Evolutionary conservation across 37 sponge, comb jelly and placozoan species (phyloP).

Genomic region (Theonella swinhoei): DNA sequence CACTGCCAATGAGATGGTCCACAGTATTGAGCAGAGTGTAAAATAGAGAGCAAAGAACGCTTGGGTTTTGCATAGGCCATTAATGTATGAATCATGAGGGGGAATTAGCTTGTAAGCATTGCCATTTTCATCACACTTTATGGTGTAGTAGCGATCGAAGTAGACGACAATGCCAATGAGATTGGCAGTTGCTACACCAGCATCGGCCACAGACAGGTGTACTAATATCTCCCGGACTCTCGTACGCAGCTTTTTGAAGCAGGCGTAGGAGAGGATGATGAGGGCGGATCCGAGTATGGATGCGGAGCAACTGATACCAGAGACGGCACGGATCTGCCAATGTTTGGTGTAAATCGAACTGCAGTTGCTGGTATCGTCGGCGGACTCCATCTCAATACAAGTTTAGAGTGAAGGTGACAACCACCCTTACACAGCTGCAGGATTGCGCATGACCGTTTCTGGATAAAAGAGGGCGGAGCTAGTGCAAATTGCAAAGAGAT

Average conservation of each 20-base stretch:
- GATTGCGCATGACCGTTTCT: too few species aligned
- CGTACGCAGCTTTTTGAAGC: conserved; percentile 23
- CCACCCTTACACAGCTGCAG: too few species aligned
- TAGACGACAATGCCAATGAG: conserved; percentile 43
- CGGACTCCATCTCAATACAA: not conserved
- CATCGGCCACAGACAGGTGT: conserved; percentile 63
- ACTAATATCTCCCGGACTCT: conserved; percentile 47
- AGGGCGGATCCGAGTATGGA: conserved; percentile 46
- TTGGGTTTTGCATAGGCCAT: conserved; percentile 38
- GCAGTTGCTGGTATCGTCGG: not conserved
- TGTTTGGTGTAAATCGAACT: not conserved
- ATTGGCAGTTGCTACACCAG: conserved; percentile 29
- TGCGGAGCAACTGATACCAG: conserved; percentile 24
- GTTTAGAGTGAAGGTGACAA: too few species aligned
- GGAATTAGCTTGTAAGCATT: not conserved
- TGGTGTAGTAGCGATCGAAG: conserved; percentile 20
- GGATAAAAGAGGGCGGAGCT: not conserved
- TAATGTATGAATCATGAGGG: not conserved
- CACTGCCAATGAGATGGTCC: conserved; percentile 62
- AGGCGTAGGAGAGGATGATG: conserved; percentile 60
- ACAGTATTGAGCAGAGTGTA: conserved; percentile 57
- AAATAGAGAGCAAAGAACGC: conserved; percentile 75
- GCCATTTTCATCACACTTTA: not conserved
- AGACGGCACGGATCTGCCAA: not conserved
- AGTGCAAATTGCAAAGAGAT: too few species aligned